Percentiles rank a stretch among this genome's conserved stretches.
Conservation (phyloP, 2,797 vertebrate genomes). For the Eupleurogrammus muticus region DNA sequence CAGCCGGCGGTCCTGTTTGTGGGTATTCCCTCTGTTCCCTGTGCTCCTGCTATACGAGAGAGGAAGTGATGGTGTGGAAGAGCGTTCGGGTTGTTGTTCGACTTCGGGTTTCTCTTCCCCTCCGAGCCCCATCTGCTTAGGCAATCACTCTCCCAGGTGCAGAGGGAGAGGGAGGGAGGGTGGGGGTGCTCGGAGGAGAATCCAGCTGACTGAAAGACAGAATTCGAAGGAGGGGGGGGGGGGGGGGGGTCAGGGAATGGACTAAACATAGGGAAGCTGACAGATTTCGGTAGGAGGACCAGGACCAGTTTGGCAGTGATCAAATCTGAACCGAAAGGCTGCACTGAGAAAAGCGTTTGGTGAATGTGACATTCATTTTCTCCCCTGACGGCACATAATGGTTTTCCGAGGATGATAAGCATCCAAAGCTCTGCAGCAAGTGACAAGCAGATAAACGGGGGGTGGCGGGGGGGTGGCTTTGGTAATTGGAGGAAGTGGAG, state of each 20-base stretch:
- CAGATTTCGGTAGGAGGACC: constrained; percentile 32
- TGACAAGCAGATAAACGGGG: constrained; percentile 67
- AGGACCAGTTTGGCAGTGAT: constrained; percentile 22
- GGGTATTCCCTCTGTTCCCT: constrained; percentile 66
- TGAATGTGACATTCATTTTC: constrained; percentile 55
- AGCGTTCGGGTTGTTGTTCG: constrained; percentile 72
- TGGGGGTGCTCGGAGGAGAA: constrained; percentile 39
- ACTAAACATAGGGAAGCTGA: constrained; percentile 48
- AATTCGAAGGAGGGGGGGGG: constrained; percentile 29
- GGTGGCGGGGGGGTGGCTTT: too few relatives aligned
- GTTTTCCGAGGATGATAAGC: constrained; percentile 68
- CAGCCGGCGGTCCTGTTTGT: constrained; percentile 42
- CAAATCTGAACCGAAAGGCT: constrained; percentile 9
- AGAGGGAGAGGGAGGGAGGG: constrained; percentile 48
- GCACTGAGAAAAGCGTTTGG: constrained; percentile 13
- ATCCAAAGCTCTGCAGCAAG: constrained; percentile 39
- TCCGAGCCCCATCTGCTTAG: constrained; percentile 78
- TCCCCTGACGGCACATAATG: constrained; percentile 53
- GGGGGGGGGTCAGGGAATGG: constrained; percentile 39
- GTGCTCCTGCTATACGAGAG: constrained; percentile 32
- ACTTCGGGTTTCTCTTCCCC: constrained; percentile 70
- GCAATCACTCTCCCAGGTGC: constrained; percentile 79
- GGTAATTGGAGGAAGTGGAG: constrained; percentile 74
- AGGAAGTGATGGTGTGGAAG: constrained; percentile 64
- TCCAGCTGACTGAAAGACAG: constrained; percentile 65